Evolutionary conservation across 2,797 vertebrate genomes (phyloP), one percentile per base, ranked within the genome.

Genomic region (Diplodus puntazzo): DNA sequence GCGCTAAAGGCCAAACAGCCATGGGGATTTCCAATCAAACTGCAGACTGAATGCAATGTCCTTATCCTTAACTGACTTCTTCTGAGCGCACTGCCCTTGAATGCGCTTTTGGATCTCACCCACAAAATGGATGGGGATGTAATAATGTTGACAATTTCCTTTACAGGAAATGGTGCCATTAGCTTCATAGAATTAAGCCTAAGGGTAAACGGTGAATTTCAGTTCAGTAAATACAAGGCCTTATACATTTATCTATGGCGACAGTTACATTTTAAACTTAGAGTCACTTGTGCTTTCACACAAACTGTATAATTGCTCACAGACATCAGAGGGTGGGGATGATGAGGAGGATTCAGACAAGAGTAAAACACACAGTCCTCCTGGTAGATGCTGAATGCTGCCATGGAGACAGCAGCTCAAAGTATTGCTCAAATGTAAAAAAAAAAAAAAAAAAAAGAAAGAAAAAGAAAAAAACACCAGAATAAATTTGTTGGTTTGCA

Each of bases 251-350:
- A 46, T 79, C 77, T 17, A 11, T 8, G 7, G 21, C 57, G 58
- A 75, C 61, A 45, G 69, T 48, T 45, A 50, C 11, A 12, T 71
- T 71, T 21, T 58, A 43, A 79, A 46, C 23, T 43, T 0, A 12
- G 1, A 9, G 74, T 71, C 11, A 39, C 57, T 48, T 65, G 46
- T 50, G 71, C 73, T 72, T 66, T 63, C 66, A 65, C 60, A 77
- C 49, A 23, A 21, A 13, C 50, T 53, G 52, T 39, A 39, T 76
- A 77, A 81, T 69, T 73, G 75, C 69, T 79, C 49, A 25, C 61
- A 54, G 74, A 55, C 54, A 62, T 64, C 46, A 30, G 59, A 85
- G 86, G 63, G 77, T n/a, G 57, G 5, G 23, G 23, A 52, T 62
- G 73, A 58, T 69, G 72, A 71, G 61, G 66, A 52, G 27, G 52